phyloP scores from a whole-genome alignment of 1,140 invertebrate genomes.

The Drosophila arawakana region DNA sequence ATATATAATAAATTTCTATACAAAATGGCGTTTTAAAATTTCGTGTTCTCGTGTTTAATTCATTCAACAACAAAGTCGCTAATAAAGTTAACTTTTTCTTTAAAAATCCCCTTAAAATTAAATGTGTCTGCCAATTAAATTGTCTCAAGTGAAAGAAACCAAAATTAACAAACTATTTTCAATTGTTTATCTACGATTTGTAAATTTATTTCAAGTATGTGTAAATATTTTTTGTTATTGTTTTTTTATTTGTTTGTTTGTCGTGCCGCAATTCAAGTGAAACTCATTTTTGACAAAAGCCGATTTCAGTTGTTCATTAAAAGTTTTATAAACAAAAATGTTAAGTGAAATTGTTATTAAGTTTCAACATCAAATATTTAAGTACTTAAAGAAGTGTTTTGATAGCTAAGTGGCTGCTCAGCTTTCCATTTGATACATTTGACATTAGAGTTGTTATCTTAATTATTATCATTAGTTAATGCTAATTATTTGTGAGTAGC shows the following conservation, averaged over 20 bases:
- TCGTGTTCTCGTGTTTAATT: background rate
- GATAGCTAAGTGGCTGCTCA: background rate
- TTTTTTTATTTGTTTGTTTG: constrained; percentile 24
- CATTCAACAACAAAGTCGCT: background rate
- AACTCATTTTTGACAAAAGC: constrained; percentile 21
- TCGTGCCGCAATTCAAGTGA: constrained; percentile 14
- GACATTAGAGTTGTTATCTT: constrained; percentile 16
- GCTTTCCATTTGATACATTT: constrained; percentile 18
- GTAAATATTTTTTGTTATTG: constrained; percentile 26
- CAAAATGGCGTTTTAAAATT: background rate
- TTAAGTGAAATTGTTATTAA: constrained; percentile 37
- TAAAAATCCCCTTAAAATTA: too few relatives aligned
- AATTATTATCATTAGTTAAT: constrained; percentile 37
- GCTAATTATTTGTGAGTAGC: constrained; percentile 24
- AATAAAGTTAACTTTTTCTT: too few relatives aligned
- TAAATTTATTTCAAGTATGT: constrained; percentile 14
- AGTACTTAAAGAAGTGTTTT: constrained; percentile 18
- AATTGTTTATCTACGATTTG: constrained; percentile 11
- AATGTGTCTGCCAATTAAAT: too few relatives aligned
- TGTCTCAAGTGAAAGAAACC: too few relatives aligned
- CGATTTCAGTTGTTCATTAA: constrained; percentile 18
- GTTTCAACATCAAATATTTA: background rate
- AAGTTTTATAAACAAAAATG: background rate
- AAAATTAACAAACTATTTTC: constrained; percentile 15
- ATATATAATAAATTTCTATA: background rate